Evolutionary conservation across 2,113 vertebrate genomes (phyloP).

Genomic region (Eira barbara): DNA sequence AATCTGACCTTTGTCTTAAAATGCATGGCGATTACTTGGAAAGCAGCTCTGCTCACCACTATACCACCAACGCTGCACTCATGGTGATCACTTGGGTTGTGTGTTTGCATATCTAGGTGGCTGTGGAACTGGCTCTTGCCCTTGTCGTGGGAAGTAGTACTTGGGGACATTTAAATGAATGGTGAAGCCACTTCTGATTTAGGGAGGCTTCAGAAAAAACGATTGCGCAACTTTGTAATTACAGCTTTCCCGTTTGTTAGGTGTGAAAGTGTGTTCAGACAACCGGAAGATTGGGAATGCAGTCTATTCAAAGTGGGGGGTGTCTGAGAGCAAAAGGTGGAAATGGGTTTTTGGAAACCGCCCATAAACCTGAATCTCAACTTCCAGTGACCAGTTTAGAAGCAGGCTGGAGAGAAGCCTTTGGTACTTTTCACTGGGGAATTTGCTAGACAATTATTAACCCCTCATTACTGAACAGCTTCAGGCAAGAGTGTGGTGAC

Average conservation of each 20-base stretch:
- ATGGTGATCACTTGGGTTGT: not conserved
- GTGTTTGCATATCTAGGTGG: not conserved
- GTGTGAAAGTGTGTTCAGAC: not conserved
- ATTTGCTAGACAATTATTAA: not conserved
- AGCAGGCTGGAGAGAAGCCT: not conserved
- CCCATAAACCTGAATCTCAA: not conserved
- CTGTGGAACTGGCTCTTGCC: not conserved
- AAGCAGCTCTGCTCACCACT: not conserved
- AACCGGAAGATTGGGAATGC: not conserved
- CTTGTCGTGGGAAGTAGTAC: not conserved
- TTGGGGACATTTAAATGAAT: not conserved
- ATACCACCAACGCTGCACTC: not conserved
- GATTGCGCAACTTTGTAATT: slow-evolving; percentile 46
- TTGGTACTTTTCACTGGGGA: not conserved
- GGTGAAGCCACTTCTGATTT: not conserved
- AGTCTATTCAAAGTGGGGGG: not conserved
- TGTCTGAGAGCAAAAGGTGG: not conserved
- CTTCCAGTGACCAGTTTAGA: not conserved
- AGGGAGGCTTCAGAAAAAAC: not conserved
- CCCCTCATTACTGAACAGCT: not conserved
- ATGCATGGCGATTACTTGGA: not conserved
- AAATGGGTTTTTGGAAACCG: not conserved
- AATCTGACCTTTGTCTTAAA: not conserved
- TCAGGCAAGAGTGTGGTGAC: not conserved
- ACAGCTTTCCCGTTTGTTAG: not conserved